Conservation (phyloP, 2,797 vertebrate species). For the Megaceryle alcyon region DNA sequence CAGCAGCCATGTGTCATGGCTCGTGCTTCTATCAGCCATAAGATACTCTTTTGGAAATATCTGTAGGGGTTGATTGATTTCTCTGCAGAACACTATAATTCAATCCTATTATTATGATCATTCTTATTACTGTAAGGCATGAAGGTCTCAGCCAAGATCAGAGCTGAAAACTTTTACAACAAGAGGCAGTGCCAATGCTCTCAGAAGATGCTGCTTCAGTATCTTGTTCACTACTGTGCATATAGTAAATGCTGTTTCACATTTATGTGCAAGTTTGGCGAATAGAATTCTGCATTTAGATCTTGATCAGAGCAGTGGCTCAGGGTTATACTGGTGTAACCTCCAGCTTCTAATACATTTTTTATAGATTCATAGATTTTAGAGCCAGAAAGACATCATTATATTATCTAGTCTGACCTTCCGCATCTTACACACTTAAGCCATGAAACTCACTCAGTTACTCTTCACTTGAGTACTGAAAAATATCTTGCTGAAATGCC, state of each 20-base stretch:
- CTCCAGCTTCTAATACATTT: not conserved
- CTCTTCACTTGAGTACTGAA: not conserved
- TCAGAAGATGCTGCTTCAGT: not conserved
- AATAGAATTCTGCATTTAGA: not conserved
- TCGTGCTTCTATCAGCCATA: not conserved
- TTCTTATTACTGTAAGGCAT: not conserved
- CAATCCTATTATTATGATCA: not conserved
- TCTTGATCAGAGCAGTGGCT: not conserved
- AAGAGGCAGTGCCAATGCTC: not conserved
- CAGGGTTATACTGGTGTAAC: not conserved
- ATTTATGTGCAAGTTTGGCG: not conserved
- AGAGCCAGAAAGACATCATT: not conserved
- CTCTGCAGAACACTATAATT: not conserved
- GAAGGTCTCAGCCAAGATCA: conserved; percentile 5
- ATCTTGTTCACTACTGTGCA: not conserved
- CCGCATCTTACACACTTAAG: not conserved
- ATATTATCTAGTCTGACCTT: not conserved
- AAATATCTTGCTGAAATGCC: not conserved
- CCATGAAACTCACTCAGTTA: not conserved
- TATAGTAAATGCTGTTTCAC: not conserved
- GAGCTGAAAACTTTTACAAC: not conserved
- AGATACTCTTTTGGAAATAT: not conserved
- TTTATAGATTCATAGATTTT: not conserved
- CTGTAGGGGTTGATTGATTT: not conserved
- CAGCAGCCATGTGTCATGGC: accelerated